A percentile compares a stretch with the other conserved stretches of the same genome.
Conservation (phyloP, 2,888 invertebrate genomes). For the Malthinus seriepunctatus region DNA sequence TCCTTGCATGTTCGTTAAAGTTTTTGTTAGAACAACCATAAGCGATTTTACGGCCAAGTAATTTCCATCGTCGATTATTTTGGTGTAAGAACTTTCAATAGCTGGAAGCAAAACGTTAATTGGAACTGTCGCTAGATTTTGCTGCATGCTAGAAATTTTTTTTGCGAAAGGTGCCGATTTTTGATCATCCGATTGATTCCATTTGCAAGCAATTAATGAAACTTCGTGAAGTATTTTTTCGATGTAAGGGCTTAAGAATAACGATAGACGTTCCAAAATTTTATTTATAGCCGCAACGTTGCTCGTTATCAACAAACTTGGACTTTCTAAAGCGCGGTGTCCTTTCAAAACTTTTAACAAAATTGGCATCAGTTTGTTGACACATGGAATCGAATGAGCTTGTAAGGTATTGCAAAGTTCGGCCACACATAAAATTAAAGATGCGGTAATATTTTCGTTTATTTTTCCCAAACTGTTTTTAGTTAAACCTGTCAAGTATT, state of each 20-base stretch:
- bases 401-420: constrained; percentile 77
- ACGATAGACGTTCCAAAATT: constrained; percentile 77
- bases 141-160: constrained; percentile 65
- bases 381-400: constrained; percentile 71
- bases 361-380: constrained; percentile 81
- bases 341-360: constrained; percentile 67
- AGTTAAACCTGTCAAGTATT: constrained; percentile 66
- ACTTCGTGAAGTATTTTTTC: constrained; percentile 70
- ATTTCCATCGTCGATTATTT: constrained; percentile 62
- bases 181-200: constrained; percentile 53
- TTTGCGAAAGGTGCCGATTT: constrained; percentile 60
- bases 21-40: constrained; percentile 76
- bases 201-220: constrained; percentile 61
- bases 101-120: constrained; percentile 78
- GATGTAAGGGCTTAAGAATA: constrained; percentile 86
- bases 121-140: constrained; percentile 70
- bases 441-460: constrained; percentile 69
- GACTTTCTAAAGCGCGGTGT: constrained; percentile 63
- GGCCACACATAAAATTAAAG: constrained; percentile 75
- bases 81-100: constrained; percentile 66
- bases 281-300: constrained; percentile 79
- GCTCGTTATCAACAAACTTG: constrained; percentile 69
- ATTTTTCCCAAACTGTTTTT: constrained; percentile 55
- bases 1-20: constrained; percentile 65
- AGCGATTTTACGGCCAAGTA: constrained; percentile 69